phyloP scores from a whole-genome alignment of 2,797 vertebrate genomes.

The Austrolebias charrua region DNA sequence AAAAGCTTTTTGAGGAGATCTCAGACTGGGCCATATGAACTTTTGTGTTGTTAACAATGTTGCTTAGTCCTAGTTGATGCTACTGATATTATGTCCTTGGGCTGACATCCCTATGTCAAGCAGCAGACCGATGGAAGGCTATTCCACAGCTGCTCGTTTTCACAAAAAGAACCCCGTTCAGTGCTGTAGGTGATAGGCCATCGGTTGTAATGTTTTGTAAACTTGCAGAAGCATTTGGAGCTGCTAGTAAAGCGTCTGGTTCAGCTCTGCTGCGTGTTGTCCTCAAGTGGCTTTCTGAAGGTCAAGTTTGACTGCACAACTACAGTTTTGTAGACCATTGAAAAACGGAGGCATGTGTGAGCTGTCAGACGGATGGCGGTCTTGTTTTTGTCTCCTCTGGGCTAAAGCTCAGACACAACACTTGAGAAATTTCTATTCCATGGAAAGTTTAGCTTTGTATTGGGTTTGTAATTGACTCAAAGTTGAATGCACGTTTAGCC shows the following conservation, averaged over 20 bases:
- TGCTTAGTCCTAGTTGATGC: constrained; percentile 45
- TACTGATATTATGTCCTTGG: constrained; percentile 55
- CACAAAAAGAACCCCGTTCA: constrained; percentile 5
- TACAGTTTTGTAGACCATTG: constrained; percentile 66
- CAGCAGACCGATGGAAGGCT: constrained; percentile 51
- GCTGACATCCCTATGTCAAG: constrained; percentile 56
- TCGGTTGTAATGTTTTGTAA: constrained; percentile 9
- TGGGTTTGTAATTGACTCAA: constrained; percentile 15
- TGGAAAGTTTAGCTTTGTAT: constrained; percentile 24
- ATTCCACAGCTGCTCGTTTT: constrained; percentile 59
- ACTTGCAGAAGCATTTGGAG: constrained; percentile 2
- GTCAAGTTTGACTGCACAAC: constrained; percentile 63
- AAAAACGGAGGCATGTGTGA: constrained; percentile 56
- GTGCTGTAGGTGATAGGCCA: background rate
- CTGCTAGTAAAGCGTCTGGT: constrained; percentile 23
- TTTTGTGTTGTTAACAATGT: constrained; percentile 72
- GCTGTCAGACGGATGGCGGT: constrained; percentile 55
- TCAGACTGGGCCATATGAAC: constrained; percentile 43
- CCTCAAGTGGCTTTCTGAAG: constrained; percentile 62
- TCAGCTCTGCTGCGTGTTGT: constrained; percentile 16
- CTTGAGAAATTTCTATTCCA: constrained; percentile 38
- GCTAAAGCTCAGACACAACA: constrained; percentile 55
- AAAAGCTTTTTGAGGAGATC: constrained; percentile 68
- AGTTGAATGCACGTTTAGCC: constrained; percentile 25
- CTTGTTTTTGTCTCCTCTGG: constrained; percentile 39